These are phyloP conservation scores for Heliconius charithonia DNA, from an alignment of 2,888 invertebrate genomes.

Conservation along the genomic window DNA sequence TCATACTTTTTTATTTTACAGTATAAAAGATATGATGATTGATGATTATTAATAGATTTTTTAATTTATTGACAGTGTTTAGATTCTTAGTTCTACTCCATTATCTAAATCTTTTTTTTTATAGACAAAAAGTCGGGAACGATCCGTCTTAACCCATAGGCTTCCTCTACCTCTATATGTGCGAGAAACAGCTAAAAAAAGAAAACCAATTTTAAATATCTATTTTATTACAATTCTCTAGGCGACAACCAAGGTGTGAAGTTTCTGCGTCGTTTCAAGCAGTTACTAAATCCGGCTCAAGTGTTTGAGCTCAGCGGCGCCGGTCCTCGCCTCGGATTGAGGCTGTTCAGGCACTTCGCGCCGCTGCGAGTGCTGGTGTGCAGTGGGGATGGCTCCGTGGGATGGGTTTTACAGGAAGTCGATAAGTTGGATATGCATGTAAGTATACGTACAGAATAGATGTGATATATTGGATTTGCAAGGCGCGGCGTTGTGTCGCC, in stretches of 20 bases:
- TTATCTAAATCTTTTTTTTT: no score
- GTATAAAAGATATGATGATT: no score
- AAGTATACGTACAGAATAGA: constrained; percentile 70
- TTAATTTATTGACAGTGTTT: no score
- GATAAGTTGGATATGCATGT: constrained; percentile 98
- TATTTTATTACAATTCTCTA: constrained; percentile 52
- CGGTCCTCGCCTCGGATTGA: constrained; percentile 92
- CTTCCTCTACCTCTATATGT: no score
- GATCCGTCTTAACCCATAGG: no score
- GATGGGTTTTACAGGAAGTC: constrained; percentile 98
- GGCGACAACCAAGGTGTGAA: constrained; percentile 99
- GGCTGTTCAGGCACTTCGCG: constrained; percentile 96
- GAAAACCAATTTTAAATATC: not conserved
- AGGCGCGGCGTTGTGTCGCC: not conserved
- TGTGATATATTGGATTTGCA: not conserved
- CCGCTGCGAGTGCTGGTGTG: constrained; percentile 98
- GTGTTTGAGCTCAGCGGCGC: constrained; percentile 97
- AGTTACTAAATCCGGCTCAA: constrained; percentile 97
- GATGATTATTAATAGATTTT: no score
- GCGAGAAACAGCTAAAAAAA: not conserved
- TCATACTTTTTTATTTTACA: not conserved
- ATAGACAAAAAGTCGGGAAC: no score
- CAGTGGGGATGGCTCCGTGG: constrained; percentile 98
- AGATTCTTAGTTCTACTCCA: no score
- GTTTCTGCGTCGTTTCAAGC: constrained; percentile 96